Evolutionary conservation across 2,888 invertebrate genomes (phyloP).

Genomic region (Schizaphis graminum): DNA sequence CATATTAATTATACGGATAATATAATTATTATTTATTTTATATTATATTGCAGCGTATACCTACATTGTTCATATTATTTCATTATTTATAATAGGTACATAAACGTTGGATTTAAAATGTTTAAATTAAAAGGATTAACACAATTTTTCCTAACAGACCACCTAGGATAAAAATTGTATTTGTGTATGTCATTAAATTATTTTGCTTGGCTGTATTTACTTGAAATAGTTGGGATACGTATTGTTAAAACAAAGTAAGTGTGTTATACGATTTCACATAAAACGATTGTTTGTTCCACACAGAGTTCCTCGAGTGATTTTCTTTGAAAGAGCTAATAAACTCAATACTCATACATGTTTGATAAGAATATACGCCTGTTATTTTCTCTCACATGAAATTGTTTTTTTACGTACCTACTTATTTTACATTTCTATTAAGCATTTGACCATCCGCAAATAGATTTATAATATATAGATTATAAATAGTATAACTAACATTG

Average conservation of each 20-base stretch:
- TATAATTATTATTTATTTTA: not conserved
- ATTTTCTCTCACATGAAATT: slow-evolving; percentile 41
- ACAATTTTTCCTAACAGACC: not conserved
- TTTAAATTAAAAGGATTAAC: not conserved
- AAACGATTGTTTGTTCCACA: not conserved
- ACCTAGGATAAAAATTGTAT: not conserved
- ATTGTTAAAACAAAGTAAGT: slow-evolving; percentile 1
- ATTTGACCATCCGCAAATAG: not conserved
- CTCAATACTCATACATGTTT: slow-evolving; percentile 11
- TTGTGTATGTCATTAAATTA: not conserved
- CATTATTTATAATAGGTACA: not conserved
- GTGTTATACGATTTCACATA: not conserved
- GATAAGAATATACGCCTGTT: slow-evolving; percentile 41
- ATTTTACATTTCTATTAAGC: slow-evolving; percentile 11
- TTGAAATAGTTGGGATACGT: not conserved
- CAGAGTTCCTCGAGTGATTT: not conserved
- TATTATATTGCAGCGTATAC: not conserved
- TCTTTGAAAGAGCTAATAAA: not conserved
- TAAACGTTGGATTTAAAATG: not conserved
- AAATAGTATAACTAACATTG: not conserved
- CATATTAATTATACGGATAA: not conserved
- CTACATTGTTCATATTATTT: not conserved
- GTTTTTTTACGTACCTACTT: not conserved
- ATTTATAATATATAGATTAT: not conserved
- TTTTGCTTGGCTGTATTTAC: not conserved